Evolutionary conservation across 2,797 vertebrate species (phyloP).

Genomic region (Brachyrhaphis roseni): DNA sequence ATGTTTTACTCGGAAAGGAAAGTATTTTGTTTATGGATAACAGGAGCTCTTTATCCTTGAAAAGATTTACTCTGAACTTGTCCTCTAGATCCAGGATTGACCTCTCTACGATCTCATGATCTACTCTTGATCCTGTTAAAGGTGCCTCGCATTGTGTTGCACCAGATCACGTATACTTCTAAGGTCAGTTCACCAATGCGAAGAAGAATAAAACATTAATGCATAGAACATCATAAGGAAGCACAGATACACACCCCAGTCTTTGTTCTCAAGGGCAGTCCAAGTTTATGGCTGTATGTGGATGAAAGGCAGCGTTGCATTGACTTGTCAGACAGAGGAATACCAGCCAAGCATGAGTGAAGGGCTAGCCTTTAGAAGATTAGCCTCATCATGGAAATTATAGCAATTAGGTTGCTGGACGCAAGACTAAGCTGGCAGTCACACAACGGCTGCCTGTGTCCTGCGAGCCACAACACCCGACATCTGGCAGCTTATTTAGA

Average conservation of each 20-base stretch:
- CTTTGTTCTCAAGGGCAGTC: neutral
- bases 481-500: slow-evolving; percentile 76
- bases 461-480: slow-evolving; percentile 66
- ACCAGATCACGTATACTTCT: neutral
- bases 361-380: slow-evolving; percentile 74
- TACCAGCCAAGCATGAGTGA: slow-evolving; percentile 69
- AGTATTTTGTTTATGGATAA: neutral
- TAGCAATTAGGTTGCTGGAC: slow-evolving; percentile 76
- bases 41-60: neutral
- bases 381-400: slow-evolving; percentile 80
- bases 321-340: slow-evolving; percentile 47
- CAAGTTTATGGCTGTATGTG: slow-evolving; percentile 25
- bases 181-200: neutral
- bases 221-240: neutral
- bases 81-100: slow-evolving; percentile 5
- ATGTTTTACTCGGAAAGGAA: neutral
- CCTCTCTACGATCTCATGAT: slow-evolving; percentile 7
- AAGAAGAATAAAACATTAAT: neutral
- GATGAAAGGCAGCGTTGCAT: slow-evolving; percentile 39
- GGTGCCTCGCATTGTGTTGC: slow-evolving; percentile 3
- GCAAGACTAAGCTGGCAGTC: slow-evolving; percentile 64
- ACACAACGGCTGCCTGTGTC: slow-evolving; percentile 74
- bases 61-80: slow-evolving; percentile 1
- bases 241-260: neutral
- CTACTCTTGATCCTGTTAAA: slow-evolving; percentile 16